A percentile compares a stretch with the other conserved stretches of the same genome.
These are phyloP conservation scores for Botia kubotai DNA, from an alignment of 2,797 vertebrate genomes.

Conservation along the genomic window DNA sequence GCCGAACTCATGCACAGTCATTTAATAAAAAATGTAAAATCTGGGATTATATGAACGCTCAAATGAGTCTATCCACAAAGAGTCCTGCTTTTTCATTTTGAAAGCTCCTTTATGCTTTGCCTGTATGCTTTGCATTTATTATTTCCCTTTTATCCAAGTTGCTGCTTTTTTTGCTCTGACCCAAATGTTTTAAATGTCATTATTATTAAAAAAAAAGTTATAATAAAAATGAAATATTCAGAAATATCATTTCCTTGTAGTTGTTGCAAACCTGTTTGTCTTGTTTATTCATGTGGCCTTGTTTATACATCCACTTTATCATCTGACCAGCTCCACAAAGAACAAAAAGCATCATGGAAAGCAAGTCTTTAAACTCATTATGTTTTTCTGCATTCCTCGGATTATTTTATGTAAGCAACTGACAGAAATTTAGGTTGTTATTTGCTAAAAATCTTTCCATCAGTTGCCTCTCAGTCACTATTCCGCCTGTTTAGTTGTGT, in stretches of 20 bases:
- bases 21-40: conserved; percentile 32
- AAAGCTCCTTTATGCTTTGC: background rate
- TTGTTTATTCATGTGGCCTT: background rate
- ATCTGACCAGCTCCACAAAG: no score
- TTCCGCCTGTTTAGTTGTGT: no score
- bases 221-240: background rate
- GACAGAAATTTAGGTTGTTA: no score
- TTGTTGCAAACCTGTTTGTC: background rate
- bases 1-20: background rate
- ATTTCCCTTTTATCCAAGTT: background rate
- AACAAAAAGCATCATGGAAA: no score
- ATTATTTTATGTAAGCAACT: no score
- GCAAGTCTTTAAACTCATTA: no score
- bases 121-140: no score
- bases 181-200: background rate
- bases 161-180: background rate
- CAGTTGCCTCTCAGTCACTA: no score
- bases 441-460: no score
- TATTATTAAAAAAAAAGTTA: background rate
- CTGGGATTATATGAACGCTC: background rate
- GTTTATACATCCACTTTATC: no score
- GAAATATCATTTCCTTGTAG: background rate
- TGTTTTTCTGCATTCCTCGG: no score
- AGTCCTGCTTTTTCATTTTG: background rate
- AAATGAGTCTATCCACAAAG: conserved; percentile 12